Evolutionary conservation across 1,140 invertebrate genomes (phyloP).

Genomic region (Pseudomyrmex cubaensis): DNA sequence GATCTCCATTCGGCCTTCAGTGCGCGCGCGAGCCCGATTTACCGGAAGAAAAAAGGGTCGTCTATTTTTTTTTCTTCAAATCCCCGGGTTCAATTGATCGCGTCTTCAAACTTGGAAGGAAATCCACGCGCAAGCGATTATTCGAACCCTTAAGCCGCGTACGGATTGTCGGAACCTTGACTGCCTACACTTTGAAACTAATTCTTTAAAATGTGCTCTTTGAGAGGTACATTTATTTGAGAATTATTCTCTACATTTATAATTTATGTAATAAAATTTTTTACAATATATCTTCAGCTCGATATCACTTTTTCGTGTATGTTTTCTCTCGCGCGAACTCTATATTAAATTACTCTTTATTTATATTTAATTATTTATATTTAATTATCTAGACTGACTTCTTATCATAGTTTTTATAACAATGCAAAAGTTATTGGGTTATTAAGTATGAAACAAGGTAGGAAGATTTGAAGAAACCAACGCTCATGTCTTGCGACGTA

Average conservation of each 20-base stretch:
- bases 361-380: no score
- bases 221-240: no score
- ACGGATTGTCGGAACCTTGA: constrained; percentile 16
- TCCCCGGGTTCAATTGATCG: constrained; percentile 33
- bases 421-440: no score
- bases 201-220: background rate
- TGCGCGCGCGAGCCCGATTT: constrained; percentile 19
- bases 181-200: constrained; percentile 10
- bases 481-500: background rate
- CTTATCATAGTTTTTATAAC: no score
- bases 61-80: constrained; percentile 29
- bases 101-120: constrained; percentile 8
- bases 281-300: no score
- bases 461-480: constrained; percentile 2
- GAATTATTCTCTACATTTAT: no score
- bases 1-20: constrained; percentile 17
- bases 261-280: no score
- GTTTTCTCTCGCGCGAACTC: no score
- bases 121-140: constrained; percentile 25
- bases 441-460: no score
- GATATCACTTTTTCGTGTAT: no score
- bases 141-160: constrained; percentile 19
- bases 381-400: no score
- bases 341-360: no score
- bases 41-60: constrained; percentile 43